Percentiles rank a stretch among this genome's conserved stretches.
Evolutionary conservation across 2,113 vertebrate genomes (phyloP).

Genomic region (Epinephelus cyanopodus): DNA sequence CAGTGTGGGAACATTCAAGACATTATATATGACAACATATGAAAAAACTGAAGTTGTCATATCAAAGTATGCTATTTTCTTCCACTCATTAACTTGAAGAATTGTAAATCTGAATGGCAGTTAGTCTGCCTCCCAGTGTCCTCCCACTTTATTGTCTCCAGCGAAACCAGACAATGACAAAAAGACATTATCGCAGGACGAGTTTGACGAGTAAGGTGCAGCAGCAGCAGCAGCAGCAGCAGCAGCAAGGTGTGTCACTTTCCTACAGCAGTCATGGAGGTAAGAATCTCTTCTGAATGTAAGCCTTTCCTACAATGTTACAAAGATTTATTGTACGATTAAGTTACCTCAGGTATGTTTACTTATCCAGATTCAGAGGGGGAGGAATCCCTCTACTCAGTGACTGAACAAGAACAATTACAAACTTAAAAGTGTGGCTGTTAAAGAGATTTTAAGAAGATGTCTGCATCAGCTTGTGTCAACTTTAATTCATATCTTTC

Average conservation of each 20-base stretch:
- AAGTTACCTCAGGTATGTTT: background rate
- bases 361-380: background rate
- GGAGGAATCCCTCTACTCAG: background rate
- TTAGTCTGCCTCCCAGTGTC: background rate
- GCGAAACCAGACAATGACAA: background rate
- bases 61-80: no score
- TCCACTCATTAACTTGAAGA: no score
- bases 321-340: background rate
- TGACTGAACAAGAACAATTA: background rate
- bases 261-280: constrained; percentile 50
- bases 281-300: constrained; percentile 45
- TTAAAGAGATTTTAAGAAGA: background rate
- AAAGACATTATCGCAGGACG: background rate
- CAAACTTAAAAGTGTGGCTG: background rate
- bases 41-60: no score
- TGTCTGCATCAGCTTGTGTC: background rate
- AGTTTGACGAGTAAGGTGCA: background rate
- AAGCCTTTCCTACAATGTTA: background rate
- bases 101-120: background rate
- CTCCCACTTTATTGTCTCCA: constrained; percentile 28
- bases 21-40: no score
- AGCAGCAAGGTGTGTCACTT: background rate
- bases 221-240: background rate
- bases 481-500: background rate
- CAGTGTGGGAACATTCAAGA: no score